Evolutionary conservation across 2,888 invertebrate genomes (phyloP), one percentile per base, ranked within the genome.

Genomic region (Syritta pipiens): DNA sequence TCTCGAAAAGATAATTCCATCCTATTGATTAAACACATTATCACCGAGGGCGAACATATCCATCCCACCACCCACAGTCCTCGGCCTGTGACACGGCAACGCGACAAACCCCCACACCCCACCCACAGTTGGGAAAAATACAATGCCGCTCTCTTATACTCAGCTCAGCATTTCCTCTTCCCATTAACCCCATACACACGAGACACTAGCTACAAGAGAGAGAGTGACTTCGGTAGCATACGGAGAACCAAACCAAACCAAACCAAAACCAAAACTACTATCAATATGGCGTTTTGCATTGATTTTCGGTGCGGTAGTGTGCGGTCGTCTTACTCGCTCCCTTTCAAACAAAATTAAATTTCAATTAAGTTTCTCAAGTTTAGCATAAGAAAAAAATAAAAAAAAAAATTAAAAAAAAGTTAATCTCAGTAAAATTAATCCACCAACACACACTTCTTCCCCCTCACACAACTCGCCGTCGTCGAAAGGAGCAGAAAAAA

Each of bases 211-310:
- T 12, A 12, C 32, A 12, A 49, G 12, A 37, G 35, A 71, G 59
- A 32, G 42, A 44, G 35, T 28, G 19, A 62, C 51, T 40, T 65
- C 75, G 35, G 62, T 71, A 71, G 55, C 57, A 74, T 57, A 69
- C 37, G 51, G 62, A 72, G 53, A 76, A 75, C 67, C n/a, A n/a
- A n/a, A n/a, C n/a, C n/a, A n/a, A n/a, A n/a, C n/a, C n/a, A n/a
- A n/a, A n/a, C n/a, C n/a, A n/a, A n/a, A n/a, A n/a, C n/a, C 35
- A 49, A 55, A 62, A 69, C 69, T 75, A 59, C 81, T 62, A 82
- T 81, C 81, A 83, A 83, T 81, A 83, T 83, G 83, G 83, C 82
- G 83, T 81, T 83, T 81, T 75, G 83, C 83, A 83, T 83, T 83
- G 82, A 83, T 83, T 83, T 83, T 83, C 82, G 75, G 82, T 82